These are phyloP conservation scores for Motacilla alba DNA, from an alignment of 2,113 vertebrate genomes.

Conservation along the genomic window DNA sequence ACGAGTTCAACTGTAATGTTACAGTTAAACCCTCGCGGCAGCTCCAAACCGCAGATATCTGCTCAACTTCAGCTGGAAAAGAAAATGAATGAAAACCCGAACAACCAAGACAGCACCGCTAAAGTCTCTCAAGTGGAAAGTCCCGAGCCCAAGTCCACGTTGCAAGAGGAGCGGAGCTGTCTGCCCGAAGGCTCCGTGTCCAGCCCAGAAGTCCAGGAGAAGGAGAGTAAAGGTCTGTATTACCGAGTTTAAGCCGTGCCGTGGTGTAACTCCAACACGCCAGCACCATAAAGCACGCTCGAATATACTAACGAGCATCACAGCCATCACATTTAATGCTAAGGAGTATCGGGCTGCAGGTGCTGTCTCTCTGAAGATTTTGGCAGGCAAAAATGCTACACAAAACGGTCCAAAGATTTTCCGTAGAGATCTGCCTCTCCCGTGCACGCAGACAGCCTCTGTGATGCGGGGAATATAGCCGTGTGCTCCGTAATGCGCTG, in stretches of 20 bases:
- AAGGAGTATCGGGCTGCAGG: constrained; percentile 71
- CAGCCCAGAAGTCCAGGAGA: constrained; percentile 92
- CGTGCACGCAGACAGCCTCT: constrained; percentile 19
- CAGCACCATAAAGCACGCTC: constrained; percentile 87
- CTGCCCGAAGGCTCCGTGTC: constrained; percentile 87
- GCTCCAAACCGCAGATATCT: constrained; percentile 88
- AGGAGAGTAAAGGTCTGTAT: constrained; percentile 98
- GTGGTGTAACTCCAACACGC: constrained; percentile 81
- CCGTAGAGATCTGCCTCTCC: constrained; percentile 6
- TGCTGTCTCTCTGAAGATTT: constrained; percentile 67
- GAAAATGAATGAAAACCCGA: constrained; percentile 84
- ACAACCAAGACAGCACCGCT: constrained; percentile 78
- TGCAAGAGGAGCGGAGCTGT: constrained; percentile 86
- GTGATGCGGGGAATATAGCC: background rate
- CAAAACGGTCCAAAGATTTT: constrained; percentile 16
- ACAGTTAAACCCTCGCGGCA: constrained; percentile 90
- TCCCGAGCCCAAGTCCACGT: constrained; percentile 84
- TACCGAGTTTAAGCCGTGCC: constrained; percentile 84
- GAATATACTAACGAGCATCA: constrained; percentile 83
- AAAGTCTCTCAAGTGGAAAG: constrained; percentile 86
- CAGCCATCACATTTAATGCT: constrained; percentile 89
- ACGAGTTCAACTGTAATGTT: constrained; percentile 91
- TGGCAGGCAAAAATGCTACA: constrained; percentile 42
- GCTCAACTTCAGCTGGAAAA: constrained; percentile 88
- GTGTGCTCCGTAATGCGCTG: constrained; percentile 8